A percentile compares a stretch with the other conserved stretches of the same genome.
Evolutionary conservation across 2,888 invertebrate species (phyloP).

Genomic region (Meteorus cinctellus): DNA sequence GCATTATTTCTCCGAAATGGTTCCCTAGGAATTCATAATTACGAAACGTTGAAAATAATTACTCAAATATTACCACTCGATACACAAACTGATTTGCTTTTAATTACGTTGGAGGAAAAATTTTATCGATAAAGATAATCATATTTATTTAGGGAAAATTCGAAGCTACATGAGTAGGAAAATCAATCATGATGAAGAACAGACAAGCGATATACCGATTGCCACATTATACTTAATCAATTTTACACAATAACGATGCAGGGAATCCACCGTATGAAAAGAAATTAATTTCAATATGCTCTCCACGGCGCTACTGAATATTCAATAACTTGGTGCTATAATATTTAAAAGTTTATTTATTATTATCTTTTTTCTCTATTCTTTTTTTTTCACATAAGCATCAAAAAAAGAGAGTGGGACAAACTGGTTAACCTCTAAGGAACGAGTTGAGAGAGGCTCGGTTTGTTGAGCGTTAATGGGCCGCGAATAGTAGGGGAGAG

Average conservation of each 20-base stretch:
- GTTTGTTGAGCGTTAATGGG: slow-evolving; percentile 39
- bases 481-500: slow-evolving; percentile 39
- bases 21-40: no score
- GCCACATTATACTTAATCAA: no score
- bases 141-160: neutral
- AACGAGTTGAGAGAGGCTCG: slow-evolving; percentile 47
- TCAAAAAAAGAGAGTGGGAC: slow-evolving; percentile 66
- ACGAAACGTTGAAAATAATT: no score
- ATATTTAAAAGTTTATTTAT: neutral
- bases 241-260: neutral
- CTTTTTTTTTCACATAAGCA: neutral
- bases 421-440: slow-evolving; percentile 72
- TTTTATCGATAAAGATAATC: neutral
- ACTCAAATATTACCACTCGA: no score
- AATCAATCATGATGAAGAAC: neutral
- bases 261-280: neutral
- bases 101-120: neutral
- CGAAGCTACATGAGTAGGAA: no score
- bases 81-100: neutral
- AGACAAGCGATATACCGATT: neutral
- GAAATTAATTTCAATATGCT: neutral
- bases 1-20: no score
- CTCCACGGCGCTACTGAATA: slow-evolving; percentile 12
- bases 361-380: neutral
- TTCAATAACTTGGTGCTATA: neutral